Evolutionary conservation across 53 echinoderm and acorn worm genomes (phyloP).

Genomic region (Zoroaster sp.): DNA sequence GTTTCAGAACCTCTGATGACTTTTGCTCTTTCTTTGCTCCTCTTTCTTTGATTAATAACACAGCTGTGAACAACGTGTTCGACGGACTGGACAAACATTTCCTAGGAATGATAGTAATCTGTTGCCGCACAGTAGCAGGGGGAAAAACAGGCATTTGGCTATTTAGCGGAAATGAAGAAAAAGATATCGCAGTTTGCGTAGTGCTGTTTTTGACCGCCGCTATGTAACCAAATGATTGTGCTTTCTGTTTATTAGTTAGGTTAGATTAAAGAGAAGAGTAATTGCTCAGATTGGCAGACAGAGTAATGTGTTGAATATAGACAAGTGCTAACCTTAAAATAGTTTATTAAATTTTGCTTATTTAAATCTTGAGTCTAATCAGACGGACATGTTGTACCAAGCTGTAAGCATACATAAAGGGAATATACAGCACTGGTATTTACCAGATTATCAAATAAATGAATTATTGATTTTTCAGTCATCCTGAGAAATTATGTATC

Average conservation of each 20-base stretch:
- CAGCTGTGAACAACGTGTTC: not conserved
- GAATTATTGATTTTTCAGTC: no score
- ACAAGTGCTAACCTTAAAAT: no score
- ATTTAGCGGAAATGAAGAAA: slow-evolving; percentile 28
- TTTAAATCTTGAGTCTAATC: no score
- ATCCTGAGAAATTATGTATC: no score
- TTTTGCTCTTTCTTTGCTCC: not conserved
- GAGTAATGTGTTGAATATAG: no score
- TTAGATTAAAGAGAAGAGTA: not conserved
- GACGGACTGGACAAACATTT: slow-evolving; percentile 19
- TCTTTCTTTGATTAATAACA: slow-evolving; percentile 2
- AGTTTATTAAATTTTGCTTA: no score
- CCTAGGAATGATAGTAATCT: not conserved
- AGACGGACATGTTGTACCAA: no score
- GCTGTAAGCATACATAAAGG: no score
- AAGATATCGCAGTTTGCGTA: not conserved
- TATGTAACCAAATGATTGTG: not conserved
- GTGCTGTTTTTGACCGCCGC: not conserved
- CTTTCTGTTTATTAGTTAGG: not conserved
- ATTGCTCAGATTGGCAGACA: not conserved
- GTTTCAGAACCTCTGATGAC: no score
- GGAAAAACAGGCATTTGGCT: not conserved
- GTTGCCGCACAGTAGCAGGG: not conserved
- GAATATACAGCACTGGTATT: no score
- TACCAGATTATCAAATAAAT: no score